Conservation (phyloP, 2,797 vertebrate genomes). For the Onychomys arenicola region DNA sequence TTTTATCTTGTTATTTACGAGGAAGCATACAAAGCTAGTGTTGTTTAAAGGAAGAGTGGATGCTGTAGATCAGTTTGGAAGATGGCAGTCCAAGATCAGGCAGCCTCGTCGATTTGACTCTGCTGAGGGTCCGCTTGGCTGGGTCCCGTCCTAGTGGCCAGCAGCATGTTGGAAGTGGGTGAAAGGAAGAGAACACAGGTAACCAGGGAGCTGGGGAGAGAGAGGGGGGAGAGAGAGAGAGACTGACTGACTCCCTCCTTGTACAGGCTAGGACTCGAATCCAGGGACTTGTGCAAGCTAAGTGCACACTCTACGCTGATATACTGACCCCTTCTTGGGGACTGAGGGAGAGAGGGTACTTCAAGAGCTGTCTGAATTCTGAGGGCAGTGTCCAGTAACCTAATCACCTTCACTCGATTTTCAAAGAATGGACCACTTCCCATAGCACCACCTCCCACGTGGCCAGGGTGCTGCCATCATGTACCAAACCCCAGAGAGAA, state of each 20-base stretch:
- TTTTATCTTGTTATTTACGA: neutral
- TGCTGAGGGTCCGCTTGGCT: neutral
- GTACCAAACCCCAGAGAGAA: neutral
- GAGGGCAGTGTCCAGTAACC: neutral
- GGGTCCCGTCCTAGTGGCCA: neutral
- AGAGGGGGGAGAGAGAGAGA: too few relatives aligned
- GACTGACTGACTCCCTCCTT: too few relatives aligned
- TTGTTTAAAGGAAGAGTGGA: neutral
- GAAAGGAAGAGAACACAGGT: neutral
- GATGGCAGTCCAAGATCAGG: neutral
- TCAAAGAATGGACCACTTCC: neutral
- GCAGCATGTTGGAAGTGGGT: neutral
- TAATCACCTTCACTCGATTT: too few relatives aligned
- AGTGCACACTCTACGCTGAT: neutral
- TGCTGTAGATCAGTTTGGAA: neutral
- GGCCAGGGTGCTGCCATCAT: neutral
- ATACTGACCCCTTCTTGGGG: neutral
- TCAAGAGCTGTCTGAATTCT: neutral
- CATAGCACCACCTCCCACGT: fast-evolving
- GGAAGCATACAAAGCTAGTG: neutral
- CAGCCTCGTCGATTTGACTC: neutral
- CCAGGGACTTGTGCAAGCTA: neutral
- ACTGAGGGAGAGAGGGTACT: neutral
- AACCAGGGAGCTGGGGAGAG: neutral
- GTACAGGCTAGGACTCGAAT: neutral